Percentiles rank a stretch among this genome's conserved stretches.
Evolutionary conservation across 1,140 invertebrate species (phyloP).

Genomic region (Calliphora vicina): DNA sequence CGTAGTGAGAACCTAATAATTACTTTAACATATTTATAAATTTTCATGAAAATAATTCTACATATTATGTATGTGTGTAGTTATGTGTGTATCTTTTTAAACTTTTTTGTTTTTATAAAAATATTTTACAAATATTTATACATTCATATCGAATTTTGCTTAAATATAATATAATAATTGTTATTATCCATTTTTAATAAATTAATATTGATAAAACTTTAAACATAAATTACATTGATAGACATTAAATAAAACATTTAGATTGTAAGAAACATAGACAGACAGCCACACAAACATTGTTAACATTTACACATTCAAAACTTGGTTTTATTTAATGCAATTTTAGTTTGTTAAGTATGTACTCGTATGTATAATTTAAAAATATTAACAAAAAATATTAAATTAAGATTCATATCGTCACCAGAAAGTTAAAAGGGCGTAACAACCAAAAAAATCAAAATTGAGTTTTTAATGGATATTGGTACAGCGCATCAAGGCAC

Average conservation of each 20-base stretch:
- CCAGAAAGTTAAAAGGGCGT: too few relatives aligned
- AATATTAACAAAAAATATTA: not conserved
- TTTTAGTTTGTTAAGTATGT: not conserved
- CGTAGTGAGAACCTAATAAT: not conserved
- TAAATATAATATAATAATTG: not conserved
- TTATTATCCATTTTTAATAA: not conserved
- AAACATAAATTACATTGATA: constrained; percentile 31
- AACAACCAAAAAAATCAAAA: too few relatives aligned
- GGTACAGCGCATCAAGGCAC: too few relatives aligned
- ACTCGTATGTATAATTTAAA: not conserved
- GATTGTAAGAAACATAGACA: not conserved
- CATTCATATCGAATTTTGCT: not conserved
- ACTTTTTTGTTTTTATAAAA: not conserved
- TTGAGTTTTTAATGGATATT: too few relatives aligned
- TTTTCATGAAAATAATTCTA: not conserved
- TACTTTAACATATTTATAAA: not conserved
- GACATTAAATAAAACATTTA: constrained; percentile 28
- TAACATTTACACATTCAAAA: constrained; percentile 5
- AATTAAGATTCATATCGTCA: too few relatives aligned
- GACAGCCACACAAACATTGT: not conserved
- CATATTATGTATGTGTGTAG: too few relatives aligned
- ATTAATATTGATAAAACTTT: not conserved
- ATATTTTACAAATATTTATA: constrained; percentile 12
- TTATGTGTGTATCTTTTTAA: not conserved
- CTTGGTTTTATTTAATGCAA: not conserved